Conservation (phyloP, 1,140 invertebrate genomes). For the Callitettix versicolor region DNA sequence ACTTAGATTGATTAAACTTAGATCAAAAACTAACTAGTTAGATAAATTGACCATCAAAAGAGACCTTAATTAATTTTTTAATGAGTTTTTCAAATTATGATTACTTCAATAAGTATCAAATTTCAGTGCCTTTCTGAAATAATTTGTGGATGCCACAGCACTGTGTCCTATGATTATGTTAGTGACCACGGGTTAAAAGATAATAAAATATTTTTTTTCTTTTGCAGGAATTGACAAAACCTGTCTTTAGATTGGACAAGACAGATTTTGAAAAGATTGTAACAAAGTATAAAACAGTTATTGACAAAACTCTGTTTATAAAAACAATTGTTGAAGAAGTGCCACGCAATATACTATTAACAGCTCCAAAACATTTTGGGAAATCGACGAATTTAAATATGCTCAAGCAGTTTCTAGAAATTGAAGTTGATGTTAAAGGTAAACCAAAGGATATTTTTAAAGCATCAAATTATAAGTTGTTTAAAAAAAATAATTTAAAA, state of each 20-base stretch:
- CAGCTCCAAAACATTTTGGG: neutral
- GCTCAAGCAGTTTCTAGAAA: conserved; percentile 6
- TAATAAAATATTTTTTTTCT: too few relatives aligned
- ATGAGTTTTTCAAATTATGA: too few relatives aligned
- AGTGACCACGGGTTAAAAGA: too few relatives aligned
- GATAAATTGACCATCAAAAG: too few relatives aligned
- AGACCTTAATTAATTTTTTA: too few relatives aligned
- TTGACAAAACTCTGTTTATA: neutral
- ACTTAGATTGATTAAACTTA: too few relatives aligned
- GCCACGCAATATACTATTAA: neutral
- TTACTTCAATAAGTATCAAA: too few relatives aligned
- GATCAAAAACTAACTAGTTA: too few relatives aligned
- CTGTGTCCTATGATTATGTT: too few relatives aligned
- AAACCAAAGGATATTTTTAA: neutral
- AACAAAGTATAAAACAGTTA: neutral
- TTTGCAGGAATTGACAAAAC: neutral
- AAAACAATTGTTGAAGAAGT: neutral
- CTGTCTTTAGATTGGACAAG: neutral
- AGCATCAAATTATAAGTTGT: neutral
- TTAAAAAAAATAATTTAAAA: conserved; percentile 3
- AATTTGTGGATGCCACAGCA: too few relatives aligned
- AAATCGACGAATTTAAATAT: conserved; percentile 5
- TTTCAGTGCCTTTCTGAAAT: too few relatives aligned
- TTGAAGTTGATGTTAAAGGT: conserved; percentile 9
- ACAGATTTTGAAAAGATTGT: neutral